These are phyloP conservation scores for Stratiolaelaps scimitus DNA, from an alignment of 1,140 invertebrate species.

Conservation along the genomic window DNA sequence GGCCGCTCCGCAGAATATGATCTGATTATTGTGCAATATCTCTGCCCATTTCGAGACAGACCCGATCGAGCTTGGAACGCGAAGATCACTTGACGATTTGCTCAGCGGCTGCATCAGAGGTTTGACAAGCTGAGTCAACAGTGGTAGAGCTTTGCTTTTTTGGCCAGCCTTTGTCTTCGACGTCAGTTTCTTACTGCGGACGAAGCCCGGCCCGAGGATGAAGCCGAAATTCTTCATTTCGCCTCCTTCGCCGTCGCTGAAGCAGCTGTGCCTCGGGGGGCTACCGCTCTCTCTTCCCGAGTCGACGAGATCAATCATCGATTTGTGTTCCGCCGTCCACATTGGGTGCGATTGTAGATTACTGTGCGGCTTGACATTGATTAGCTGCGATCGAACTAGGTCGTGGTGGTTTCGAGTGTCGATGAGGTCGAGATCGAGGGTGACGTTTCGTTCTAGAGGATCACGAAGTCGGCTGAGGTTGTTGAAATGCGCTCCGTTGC, in stretches of 20 bases:
- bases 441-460: not conserved
- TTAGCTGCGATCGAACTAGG: not conserved
- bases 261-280: not conserved
- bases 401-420: not conserved
- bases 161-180: not conserved
- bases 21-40: slow-evolving; percentile 22
- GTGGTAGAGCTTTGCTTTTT: not conserved
- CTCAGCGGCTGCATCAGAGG: not conserved
- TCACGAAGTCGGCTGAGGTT: slow-evolving; percentile 8
- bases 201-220: slow-evolving; percentile 14
- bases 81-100: slow-evolving; percentile 22
- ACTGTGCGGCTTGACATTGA: too few species aligned
- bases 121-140: too few species aligned
- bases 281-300: slow-evolving; percentile 18
- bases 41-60: slow-evolving; percentile 28
- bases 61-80: slow-evolving; percentile 12
- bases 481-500: slow-evolving; percentile 20
- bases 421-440: not conserved
- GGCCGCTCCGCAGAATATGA: slow-evolving; percentile 14
- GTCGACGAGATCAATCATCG: slow-evolving; percentile 4
- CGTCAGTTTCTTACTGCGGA: not conserved
- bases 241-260: slow-evolving; percentile 1
- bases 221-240: slow-evolving; percentile 22
- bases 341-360: too few species aligned
- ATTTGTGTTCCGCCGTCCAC: not conserved